These are phyloP conservation scores for Megalops cyprinoides DNA, from an alignment of 2,797 vertebrate species.

Conservation along the genomic window DNA sequence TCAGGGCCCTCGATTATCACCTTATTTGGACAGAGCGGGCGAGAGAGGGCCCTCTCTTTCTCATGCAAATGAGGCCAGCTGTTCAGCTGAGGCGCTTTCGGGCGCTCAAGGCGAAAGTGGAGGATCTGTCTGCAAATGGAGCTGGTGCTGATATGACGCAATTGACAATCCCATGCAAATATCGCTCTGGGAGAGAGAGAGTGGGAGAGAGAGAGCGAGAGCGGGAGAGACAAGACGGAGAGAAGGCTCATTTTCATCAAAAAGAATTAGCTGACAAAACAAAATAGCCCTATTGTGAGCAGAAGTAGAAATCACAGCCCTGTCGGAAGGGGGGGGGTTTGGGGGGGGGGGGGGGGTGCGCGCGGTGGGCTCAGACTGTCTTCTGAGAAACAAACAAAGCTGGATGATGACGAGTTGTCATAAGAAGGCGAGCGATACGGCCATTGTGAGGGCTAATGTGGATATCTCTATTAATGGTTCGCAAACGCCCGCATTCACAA, in stretches of 20 bases:
- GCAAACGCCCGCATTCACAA: neutral
- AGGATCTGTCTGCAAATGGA: slow-evolving; percentile 76
- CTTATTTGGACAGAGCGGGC: slow-evolving; percentile 75
- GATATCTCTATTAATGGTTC: slow-evolving; percentile 45
- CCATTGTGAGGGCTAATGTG: slow-evolving; percentile 28
- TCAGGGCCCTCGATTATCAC: slow-evolving; percentile 69
- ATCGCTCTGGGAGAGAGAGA: slow-evolving; percentile 9
- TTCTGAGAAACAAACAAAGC: slow-evolving; percentile 48
- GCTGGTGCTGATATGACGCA: slow-evolving; percentile 65
- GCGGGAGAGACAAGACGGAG: slow-evolving; percentile 50
- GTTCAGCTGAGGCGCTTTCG: slow-evolving; percentile 64
- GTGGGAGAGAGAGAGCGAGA: slow-evolving; percentile 9
- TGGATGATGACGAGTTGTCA: slow-evolving; percentile 45
- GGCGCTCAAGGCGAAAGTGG: slow-evolving; percentile 54
- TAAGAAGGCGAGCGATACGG: slow-evolving; percentile 15
- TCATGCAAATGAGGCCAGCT: slow-evolving; percentile 81
- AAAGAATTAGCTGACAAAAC: slow-evolving; percentile 80
- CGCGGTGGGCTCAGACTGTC: slow-evolving; percentile 43
- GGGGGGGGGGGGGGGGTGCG: neutral
- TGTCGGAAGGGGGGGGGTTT: slow-evolving; percentile 17
- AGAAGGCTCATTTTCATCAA: slow-evolving; percentile 69
- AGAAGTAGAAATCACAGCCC: slow-evolving; percentile 68
- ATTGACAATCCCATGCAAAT: slow-evolving; percentile 64
- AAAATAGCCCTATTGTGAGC: slow-evolving; percentile 74
- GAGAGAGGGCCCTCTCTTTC: slow-evolving; percentile 70